Base-by-base conservation (phyloP, 2,113 vertebrate species). In the Dermatemys mawii region DNA sequence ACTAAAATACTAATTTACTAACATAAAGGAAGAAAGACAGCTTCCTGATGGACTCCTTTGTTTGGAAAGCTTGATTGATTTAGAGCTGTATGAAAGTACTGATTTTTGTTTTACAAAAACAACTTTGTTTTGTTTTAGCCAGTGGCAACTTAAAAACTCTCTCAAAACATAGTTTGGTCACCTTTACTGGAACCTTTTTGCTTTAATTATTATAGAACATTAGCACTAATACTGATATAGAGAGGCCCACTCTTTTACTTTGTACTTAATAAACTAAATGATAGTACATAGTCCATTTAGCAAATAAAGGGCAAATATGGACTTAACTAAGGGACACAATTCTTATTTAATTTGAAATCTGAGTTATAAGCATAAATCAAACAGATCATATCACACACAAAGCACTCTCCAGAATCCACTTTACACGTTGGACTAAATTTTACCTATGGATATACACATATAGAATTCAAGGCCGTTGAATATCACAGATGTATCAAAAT, bases 351-450 rank as follows among this genome's bases (percentile, higher is more conserved):
- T 92, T 95, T 95, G 55, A 70, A 60, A 75, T 67, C 5, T 44
- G 88, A 93, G 60, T 83, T 96, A 93, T 90, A 60, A 92, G 87
- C 85, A 85, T 73, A 78, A 87, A 97, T 97, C 81, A 26, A 88
- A 97, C 84, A 97, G 82, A 88, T 90, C 2, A 3, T 90, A 92
- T 85, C 13, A 29, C 80, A 50, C 84, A 90, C 29, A 95, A 95
- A 95, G n/a, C 49, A 53, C 86, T 67, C 63, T 96, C 70, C 54
- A 92, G 81, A 96, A 97, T 54, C 63, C 16, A 5, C 13, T 81
- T 91, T 44, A 50, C 7, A 17, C 6, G 51, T 80, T 29, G 7
- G 19, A 78, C 83, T 14, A 83, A 38, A 35, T 55, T 90, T 86
- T 86, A 13, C 60, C 1, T 12, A 10, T 6, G 55, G 49, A 29